Conservation (phyloP, 2,113 vertebrate species). For the Triplophysa dalaica region DNA sequence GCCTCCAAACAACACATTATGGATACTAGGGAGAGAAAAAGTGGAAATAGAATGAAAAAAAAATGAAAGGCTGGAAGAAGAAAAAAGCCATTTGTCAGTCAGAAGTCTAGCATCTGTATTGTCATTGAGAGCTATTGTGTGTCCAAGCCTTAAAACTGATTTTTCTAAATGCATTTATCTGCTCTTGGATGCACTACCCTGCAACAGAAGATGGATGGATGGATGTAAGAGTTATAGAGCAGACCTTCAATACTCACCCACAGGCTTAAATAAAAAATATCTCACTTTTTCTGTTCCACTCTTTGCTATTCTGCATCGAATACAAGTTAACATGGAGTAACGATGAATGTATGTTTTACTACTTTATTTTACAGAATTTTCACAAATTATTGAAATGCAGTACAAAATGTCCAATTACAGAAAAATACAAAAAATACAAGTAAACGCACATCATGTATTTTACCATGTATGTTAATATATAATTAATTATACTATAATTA, state of each 20-base stretch:
- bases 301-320: neutral
- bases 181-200: conserved; percentile 37
- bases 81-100: conserved; percentile 52
- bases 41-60: neutral
- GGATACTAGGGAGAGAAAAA: conserved; percentile 43
- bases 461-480: too few relatives aligned
- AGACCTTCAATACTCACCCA: neutral
- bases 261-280: neutral
- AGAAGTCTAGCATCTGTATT: conserved; percentile 37
- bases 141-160: too few relatives aligned
- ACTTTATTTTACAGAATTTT: too few relatives aligned
- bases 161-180: conserved; percentile 55
- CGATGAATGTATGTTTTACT: too few relatives aligned
- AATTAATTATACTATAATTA: too few relatives aligned
- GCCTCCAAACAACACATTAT: conserved; percentile 47
- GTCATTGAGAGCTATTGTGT: conserved; percentile 56
- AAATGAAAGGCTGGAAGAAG: neutral
- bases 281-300: neutral
- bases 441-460: too few relatives aligned
- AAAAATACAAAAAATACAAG: too few relatives aligned
- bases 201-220: conserved; percentile 13
- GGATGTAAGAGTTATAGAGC: conserved; percentile 19
- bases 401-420: too few relatives aligned
- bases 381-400: too few relatives aligned
- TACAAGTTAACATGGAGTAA: too few relatives aligned